Evolutionary conservation across 2,888 invertebrate species (phyloP).

Genomic region (Ormyrus thymus): DNA sequence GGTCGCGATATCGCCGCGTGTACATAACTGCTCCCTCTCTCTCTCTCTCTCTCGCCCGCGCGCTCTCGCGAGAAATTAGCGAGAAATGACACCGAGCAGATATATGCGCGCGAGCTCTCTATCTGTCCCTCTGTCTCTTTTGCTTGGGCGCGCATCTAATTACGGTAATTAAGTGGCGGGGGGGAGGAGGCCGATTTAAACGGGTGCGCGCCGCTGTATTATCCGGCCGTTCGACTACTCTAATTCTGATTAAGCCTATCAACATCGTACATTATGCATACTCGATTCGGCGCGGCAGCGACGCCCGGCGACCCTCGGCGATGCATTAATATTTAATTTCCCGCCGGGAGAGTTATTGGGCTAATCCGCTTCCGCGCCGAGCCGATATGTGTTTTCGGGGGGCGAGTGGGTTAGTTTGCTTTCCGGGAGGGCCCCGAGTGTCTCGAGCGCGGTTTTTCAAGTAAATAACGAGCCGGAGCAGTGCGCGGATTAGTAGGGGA

Average conservation of each 20-base stretch:
- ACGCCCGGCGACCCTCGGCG: too few relatives aligned
- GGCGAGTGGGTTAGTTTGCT: too few relatives aligned
- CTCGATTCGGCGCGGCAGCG: too few relatives aligned
- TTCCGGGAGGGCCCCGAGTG: too few relatives aligned
- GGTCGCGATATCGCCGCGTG: constrained; percentile 45
- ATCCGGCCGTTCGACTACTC: neutral
- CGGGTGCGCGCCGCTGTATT: neutral
- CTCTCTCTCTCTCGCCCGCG: neutral
- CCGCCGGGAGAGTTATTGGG: neutral
- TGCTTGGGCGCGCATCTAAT: constrained; percentile 4
- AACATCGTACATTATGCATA: neutral
- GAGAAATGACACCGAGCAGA: neutral
- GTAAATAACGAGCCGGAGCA: too few relatives aligned
- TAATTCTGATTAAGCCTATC: constrained; percentile 25
- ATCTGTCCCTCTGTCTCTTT: neutral
- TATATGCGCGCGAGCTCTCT: too few relatives aligned
- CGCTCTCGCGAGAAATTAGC: constrained; percentile 28
- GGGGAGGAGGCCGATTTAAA: constrained; percentile 1
- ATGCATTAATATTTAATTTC: constrained; percentile 23
- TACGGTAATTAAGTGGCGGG: constrained; percentile 19
- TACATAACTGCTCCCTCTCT: neutral
- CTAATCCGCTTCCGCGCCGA: constrained; percentile 6
- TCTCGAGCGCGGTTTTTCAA: too few relatives aligned
- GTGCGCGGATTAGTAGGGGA: too few relatives aligned
- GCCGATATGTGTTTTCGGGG: too few relatives aligned